Evolutionary conservation across 2,113 vertebrate genomes (phyloP), one percentile per base, ranked within the genome.

Genomic region (Prunella fulvescens): DNA sequence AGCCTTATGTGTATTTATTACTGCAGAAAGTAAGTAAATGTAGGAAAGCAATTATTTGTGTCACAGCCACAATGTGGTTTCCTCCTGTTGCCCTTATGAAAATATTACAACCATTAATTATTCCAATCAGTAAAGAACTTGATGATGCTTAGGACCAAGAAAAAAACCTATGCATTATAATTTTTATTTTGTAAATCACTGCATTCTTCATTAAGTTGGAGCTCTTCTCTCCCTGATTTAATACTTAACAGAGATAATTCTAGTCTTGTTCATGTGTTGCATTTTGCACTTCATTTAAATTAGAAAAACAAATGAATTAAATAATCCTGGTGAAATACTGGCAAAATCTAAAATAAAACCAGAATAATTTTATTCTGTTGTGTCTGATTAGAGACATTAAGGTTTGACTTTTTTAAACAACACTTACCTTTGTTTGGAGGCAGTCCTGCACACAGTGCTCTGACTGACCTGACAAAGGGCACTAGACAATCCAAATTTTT

Each of bases 21-120:
- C 71, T 88, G 76, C 31, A 90, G 77, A 93, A 84, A 96, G 86
- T 88, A 86, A 93, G 76, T 94, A 74, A 90, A 93, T 29, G 61
- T 78, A 94, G 86, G 65, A 86, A 92, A 93, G 80, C 69, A 81
- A 86, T 90, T 81, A 93, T 71, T 95, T 0, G 0, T 88, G 74
- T 94, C 57, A 66, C 45, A 93, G 77, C 42, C 86, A 81, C 62
- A 67, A 80, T 79, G 57, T 81, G 72, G 56, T 86, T 96, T 94
- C 67, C 40, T 35, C 44, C 22, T 6, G 7, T 83, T 90, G 60
- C 92, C 56, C n/a, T 24, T 28, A 81, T 47, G 53, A 86, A 95
- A 94, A 92, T 86, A 90, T 10, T 84, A 61, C 44, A 83, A 83
- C 22, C 31, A 19, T 83, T 90, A 86, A 51, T 92, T 90, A 83